Conservation (phyloP, 1,140 invertebrate genomes). For the Drosophila ambigua region DNA sequence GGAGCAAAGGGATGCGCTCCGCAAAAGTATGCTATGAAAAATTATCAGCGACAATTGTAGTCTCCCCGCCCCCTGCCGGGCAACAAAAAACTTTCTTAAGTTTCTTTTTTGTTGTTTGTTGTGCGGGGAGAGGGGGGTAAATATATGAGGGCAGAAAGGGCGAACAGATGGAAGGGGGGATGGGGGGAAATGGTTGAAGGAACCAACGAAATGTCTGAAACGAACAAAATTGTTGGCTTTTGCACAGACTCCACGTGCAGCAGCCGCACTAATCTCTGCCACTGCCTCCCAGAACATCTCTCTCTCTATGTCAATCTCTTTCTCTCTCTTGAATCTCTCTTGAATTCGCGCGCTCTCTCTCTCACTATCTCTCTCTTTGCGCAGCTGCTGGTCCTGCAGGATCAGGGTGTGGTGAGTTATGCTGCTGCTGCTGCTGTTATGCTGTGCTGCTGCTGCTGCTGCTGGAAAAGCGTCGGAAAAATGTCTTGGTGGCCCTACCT, state of each 20-base stretch:
- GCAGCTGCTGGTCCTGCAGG: slow-evolving; percentile 72
- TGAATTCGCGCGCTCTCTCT: slow-evolving; percentile 10
- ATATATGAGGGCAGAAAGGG: background rate
- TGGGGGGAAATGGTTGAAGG: slow-evolving; percentile 37
- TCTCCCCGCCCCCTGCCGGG: background rate
- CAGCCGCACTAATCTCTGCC: slow-evolving; percentile 14
- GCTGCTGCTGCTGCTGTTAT: slow-evolving; percentile 43
- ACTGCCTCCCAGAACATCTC: background rate
- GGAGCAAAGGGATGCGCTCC: slow-evolving; percentile 21
- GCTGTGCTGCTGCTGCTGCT: slow-evolving; percentile 42
- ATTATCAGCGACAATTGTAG: slow-evolving; percentile 63
- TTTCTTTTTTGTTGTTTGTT: slow-evolving; percentile 51
- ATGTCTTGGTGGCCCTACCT: slow-evolving; percentile 64
- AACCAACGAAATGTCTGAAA: slow-evolving; percentile 4
- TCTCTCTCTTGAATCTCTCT: slow-evolving; percentile 1
- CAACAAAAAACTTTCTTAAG: slow-evolving; percentile 58
- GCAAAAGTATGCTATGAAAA: slow-evolving; percentile 71
- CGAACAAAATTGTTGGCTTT: slow-evolving; percentile 14
- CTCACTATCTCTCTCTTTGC: slow-evolving; percentile 16
- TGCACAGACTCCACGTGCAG: slow-evolving; percentile 78
- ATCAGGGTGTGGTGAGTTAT: slow-evolving; percentile 83
- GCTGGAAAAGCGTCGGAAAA: slow-evolving; percentile 58
- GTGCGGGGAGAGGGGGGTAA: slow-evolving; percentile 3
- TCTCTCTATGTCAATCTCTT: background rate
- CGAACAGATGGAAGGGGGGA: background rate